These are phyloP conservation scores for Drosophila sordidula DNA, from an alignment of 2,888 invertebrate genomes.

Conservation along the genomic window DNA sequence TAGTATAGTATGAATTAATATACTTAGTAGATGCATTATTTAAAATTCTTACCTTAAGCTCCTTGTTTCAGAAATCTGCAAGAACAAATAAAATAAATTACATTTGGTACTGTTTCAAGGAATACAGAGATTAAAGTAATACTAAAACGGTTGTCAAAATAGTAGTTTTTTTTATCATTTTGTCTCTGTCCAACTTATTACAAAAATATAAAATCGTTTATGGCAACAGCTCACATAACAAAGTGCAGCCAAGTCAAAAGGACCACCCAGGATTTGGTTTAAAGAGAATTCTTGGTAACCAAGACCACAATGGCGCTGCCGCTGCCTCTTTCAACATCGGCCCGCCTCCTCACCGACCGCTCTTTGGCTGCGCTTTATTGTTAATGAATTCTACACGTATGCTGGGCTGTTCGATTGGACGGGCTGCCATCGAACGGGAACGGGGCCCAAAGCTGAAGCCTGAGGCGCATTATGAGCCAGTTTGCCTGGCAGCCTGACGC, in stretches of 20 bases:
- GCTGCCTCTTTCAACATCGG: neutral
- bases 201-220: conserved; percentile 28
- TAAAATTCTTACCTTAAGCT: conserved; percentile 18
- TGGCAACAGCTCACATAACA: conserved; percentile 29
- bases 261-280: conserved; percentile 75
- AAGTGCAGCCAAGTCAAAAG: conserved; percentile 36
- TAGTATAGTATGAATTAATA: too few relatives aligned
- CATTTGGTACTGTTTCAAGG: neutral
- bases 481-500: conserved; percentile 53
- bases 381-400: conserved; percentile 76
- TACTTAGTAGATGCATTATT: neutral
- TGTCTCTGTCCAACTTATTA: conserved; percentile 19
- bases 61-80: conserved; percentile 4
- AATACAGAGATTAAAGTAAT: neutral
- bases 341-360: conserved; percentile 6
- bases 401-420: conserved; percentile 35
- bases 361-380: conserved; percentile 64
- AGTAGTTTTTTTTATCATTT: neutral
- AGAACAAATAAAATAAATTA: conserved; percentile 1
- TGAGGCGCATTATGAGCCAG: conserved; percentile 51
- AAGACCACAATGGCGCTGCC: conserved; percentile 39
- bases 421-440: conserved; percentile 16
- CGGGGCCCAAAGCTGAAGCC: conserved; percentile 43
- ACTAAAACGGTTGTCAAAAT: neutral
- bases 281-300: conserved; percentile 66